Percentiles rank a stretch among this genome's conserved stretches.
phyloP scores from a whole-genome alignment of 2,797 vertebrate species.

The Sebastolobus altivelis region DNA sequence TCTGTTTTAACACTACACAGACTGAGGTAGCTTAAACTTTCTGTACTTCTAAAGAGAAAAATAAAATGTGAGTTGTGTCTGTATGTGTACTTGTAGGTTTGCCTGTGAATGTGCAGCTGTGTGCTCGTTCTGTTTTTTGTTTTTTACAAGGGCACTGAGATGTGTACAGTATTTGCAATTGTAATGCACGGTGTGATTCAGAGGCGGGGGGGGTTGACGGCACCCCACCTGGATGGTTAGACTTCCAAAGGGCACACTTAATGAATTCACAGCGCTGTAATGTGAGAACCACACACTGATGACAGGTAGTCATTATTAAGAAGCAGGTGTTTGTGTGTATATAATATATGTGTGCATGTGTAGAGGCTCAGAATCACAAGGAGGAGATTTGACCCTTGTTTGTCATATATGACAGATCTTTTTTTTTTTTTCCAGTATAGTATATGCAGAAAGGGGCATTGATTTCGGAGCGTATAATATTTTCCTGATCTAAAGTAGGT shows the following conservation, averaged over 20 bases:
- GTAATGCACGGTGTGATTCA: slow-evolving; percentile 61
- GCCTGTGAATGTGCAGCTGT: slow-evolving; percentile 2
- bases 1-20: neutral
- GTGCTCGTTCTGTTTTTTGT: neutral
- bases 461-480: neutral
- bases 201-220: slow-evolving; percentile 60
- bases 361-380: neutral
- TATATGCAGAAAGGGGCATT: neutral
- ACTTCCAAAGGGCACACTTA: slow-evolving; percentile 75
- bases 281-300: slow-evolving; percentile 62
- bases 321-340: slow-evolving; percentile 44
- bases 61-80: neutral
- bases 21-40: slow-evolving; percentile 13
- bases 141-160: slow-evolving; percentile 61
- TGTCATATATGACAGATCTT: neutral
- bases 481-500: neutral
- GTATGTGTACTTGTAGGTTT: neutral
- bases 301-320: slow-evolving; percentile 68
- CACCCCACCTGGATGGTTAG: slow-evolving; percentile 72
- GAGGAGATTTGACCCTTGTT: neutral
- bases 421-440: neutral
- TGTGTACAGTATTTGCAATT: slow-evolving; percentile 71
- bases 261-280: slow-evolving; percentile 75
- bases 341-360: neutral
- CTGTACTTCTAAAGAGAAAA: neutral